Conservation (phyloP, 2,888 invertebrate species). For the Callinectes sapidus region DNA sequence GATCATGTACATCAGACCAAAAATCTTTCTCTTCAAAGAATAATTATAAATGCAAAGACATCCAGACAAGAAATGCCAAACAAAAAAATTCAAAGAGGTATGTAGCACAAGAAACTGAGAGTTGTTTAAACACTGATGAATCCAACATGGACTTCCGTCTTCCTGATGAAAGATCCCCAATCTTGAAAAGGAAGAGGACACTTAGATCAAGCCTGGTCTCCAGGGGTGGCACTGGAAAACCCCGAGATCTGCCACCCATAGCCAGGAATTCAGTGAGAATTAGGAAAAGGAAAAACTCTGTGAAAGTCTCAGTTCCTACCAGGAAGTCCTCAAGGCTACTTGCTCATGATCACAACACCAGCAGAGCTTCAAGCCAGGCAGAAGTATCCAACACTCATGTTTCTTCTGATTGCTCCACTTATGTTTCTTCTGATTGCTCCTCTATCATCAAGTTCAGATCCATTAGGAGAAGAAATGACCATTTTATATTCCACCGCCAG, state of each 20-base stretch:
- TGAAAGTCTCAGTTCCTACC: background rate
- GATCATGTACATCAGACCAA: background rate
- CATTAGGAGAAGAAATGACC: background rate
- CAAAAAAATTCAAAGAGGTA: background rate
- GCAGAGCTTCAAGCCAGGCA: background rate
- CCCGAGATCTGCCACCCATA: background rate
- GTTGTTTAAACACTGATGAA: background rate
- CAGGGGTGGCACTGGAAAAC: background rate
- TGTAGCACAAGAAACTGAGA: background rate
- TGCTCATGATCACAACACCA: background rate
- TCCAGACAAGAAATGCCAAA: background rate
- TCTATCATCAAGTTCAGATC: background rate
- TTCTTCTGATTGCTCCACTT: background rate
- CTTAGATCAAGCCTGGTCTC: background rate
- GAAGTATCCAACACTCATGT: background rate
- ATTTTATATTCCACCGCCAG: background rate
- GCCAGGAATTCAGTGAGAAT: background rate
- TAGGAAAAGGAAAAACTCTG: background rate
- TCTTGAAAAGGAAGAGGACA: background rate
- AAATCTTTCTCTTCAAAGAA: background rate
- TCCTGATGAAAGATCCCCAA: background rate
- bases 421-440: background rate
- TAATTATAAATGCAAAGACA: background rate
- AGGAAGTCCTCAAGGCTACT: background rate
- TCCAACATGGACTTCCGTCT: background rate